Percentiles rank a stretch among this genome's conserved stretches.
These are phyloP conservation scores for Hyposmocoma kahamanoa DNA, from an alignment of 1,140 invertebrate species.

Conservation along the genomic window DNA sequence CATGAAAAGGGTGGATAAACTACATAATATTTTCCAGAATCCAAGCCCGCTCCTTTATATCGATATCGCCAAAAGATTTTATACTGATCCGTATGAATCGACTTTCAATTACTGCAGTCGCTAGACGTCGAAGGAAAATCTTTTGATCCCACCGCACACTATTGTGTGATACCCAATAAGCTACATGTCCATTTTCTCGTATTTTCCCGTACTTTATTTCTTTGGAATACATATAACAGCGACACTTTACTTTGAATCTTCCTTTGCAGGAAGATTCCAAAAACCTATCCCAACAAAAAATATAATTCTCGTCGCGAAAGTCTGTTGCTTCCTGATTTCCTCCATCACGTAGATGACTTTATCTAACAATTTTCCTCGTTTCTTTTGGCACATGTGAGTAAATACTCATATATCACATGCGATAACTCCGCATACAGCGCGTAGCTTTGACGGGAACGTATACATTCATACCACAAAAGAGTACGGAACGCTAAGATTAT, in stretches of 20 bases:
- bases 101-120: conserved; percentile 1
- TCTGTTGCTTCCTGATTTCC: too few relatives aligned
- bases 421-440: conserved; percentile 12
- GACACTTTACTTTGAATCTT: too few relatives aligned
- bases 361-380: neutral
- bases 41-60: too few relatives aligned
- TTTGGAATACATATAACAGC: too few relatives aligned
- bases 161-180: neutral
- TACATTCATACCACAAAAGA: conserved; percentile 46
- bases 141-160: neutral
- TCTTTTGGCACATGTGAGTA: conserved; percentile 10
- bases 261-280: too few relatives aligned
- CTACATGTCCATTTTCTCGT: neutral
- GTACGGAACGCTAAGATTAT: conserved; percentile 47
- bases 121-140: neutral
- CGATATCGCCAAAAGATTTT: neutral
- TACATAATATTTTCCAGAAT: too few relatives aligned
- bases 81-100: neutral
- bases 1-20: too few relatives aligned
- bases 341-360: neutral
- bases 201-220: too few relatives aligned
- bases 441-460: conserved; percentile 23
- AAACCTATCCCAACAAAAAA: neutral
- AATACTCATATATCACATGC: neutral
- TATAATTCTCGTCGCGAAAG: conserved; percentile 7